Conservation (phyloP, 2,888 invertebrate genomes). For the Eueremaeus valkanovi region DNA sequence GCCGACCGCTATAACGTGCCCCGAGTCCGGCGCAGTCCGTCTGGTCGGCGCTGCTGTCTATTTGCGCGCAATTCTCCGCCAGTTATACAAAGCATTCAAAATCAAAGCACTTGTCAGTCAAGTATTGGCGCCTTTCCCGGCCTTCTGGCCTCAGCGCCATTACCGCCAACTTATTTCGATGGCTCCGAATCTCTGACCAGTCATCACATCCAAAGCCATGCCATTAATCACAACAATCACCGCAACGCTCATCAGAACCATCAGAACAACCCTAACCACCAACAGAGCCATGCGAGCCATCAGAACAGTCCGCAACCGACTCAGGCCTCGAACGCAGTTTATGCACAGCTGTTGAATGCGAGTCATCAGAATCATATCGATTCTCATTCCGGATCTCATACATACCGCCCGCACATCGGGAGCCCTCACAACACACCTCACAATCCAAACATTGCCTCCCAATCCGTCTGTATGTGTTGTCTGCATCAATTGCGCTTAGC, state of each 20-base stretch:
- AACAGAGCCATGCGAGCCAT: constrained; percentile 16
- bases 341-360: constrained; percentile 28
- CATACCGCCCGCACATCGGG: constrained; percentile 14
- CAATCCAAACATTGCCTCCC: constrained; percentile 11
- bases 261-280: neutral
- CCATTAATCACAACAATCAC: neutral
- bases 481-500: constrained; percentile 27
- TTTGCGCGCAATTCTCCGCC: constrained; percentile 31
- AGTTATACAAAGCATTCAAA: constrained; percentile 15
- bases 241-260: neutral
- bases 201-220: neutral
- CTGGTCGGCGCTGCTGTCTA: constrained; percentile 21
- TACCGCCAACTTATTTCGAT: constrained; percentile 15
- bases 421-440: constrained; percentile 18
- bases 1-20: constrained; percentile 5
- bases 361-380: constrained; percentile 11
- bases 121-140: constrained; percentile 9
- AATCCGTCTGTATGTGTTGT: constrained; percentile 27
- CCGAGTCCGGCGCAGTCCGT: constrained; percentile 16
- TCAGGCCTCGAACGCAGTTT: constrained; percentile 34
- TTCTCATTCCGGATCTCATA: constrained; percentile 35
- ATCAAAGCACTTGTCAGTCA: constrained; percentile 33
- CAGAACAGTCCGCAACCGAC: constrained; percentile 30
- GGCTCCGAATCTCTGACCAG: constrained; percentile 12
- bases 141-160: neutral